Base-by-base conservation (phyloP, 2,797 vertebrate genomes). In the Channa striata region DNA sequence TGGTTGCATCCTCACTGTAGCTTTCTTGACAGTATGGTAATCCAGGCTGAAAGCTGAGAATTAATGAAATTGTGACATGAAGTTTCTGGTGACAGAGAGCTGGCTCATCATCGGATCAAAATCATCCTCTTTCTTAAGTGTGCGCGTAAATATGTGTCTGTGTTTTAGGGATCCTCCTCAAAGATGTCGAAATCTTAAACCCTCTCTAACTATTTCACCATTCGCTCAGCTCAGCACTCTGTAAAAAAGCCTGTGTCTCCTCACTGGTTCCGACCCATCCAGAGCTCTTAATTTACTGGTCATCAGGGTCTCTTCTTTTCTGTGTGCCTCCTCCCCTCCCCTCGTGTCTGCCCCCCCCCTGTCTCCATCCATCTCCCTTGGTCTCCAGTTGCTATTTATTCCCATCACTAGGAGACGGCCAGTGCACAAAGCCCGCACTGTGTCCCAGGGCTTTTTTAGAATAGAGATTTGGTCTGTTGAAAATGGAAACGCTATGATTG, bases 401-500 rank as follows among this genome's bases (percentile, higher is more conserved):
- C 89, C 82, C 89, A 90, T 91, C 88, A 77, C 91, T 87, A 85
- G 87, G 89, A 91, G 81, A 92, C 89, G 61, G 83, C 51, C 82
- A 46, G 71, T 58, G 84, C 87, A 93, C 90, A 92, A 92, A 93
- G 91, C 87, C 85, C 48, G 54, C 90, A 81, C 88, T 93, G 89
- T 92, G 87, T 91, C 86, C 78, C 33, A 37, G 63, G 72, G 62
- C 83, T 87, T 87, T 87, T 92, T 87, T 86, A 88, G 86, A 88
- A 89, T 86, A 86, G 83, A 90, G 86, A 87, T 82, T 78, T 37
- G 59, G 83, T 88, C 82, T 87, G 90, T 84, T 83, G 74, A 87
- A 89, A 91, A 82, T 90, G 91, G 87, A 91, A 91, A 90, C 49
- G 84, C 82, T 77, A 72, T 89, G 91, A 92, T 90, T 90, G 91